These are phyloP conservation scores for Ovis canadensis DNA, from an alignment of 2,113 vertebrate genomes.

Conservation along the genomic window DNA sequence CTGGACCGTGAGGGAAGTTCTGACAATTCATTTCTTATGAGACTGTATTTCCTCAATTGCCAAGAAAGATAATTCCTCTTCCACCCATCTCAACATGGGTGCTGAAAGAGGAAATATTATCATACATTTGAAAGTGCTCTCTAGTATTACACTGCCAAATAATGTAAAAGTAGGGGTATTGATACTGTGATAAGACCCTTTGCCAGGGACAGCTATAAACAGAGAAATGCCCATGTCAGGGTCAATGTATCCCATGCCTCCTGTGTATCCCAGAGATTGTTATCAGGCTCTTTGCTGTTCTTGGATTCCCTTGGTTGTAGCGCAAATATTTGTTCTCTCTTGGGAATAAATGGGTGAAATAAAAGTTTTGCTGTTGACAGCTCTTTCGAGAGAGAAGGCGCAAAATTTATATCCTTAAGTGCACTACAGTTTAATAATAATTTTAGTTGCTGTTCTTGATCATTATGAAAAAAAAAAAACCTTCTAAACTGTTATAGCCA, in stretches of 20 bases:
- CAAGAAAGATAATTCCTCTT: not conserved
- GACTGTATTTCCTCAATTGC: not conserved
- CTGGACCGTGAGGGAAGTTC: not conserved
- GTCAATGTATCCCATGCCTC: not conserved
- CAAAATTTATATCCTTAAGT: not conserved
- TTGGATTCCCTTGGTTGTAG: constrained; percentile 34
- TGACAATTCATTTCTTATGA: not conserved
- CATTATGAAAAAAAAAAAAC: not conserved
- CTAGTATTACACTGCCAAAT: not conserved
- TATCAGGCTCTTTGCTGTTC: not conserved
- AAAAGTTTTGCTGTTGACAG: not conserved
- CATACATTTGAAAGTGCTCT: not conserved
- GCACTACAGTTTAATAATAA: not conserved
- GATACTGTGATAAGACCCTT: not conserved
- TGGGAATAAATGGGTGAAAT: not conserved
- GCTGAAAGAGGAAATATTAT: not conserved
- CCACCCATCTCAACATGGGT: not conserved
- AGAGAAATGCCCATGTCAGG: not conserved
- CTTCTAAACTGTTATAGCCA: not conserved
- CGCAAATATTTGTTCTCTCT: constrained; percentile 9
- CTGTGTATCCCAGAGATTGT: not conserved
- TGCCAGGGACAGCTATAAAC: not conserved
- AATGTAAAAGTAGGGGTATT: not conserved
- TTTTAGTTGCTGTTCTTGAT: not conserved
- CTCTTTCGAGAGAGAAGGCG: not conserved